Evolutionary conservation across 2,797 vertebrate species (phyloP).

Genomic region (Setipinna tenuifilis): DNA sequence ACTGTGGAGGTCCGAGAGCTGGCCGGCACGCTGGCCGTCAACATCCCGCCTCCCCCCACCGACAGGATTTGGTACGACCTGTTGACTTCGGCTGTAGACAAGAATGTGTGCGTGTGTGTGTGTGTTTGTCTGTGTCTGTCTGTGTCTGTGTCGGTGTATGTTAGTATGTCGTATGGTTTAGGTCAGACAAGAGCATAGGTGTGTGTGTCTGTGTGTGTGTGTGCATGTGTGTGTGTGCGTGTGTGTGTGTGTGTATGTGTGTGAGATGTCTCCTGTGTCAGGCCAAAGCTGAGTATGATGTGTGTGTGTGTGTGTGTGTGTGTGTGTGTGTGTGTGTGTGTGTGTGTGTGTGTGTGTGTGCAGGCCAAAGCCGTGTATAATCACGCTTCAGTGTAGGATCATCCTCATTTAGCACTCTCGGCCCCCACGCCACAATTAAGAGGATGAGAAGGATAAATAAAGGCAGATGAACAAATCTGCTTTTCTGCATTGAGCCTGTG

Average conservation of each 20-base stretch:
- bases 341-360: too few species aligned
- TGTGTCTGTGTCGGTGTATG: too few species aligned
- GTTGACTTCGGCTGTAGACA: not conserved
- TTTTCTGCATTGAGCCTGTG: not conserved
- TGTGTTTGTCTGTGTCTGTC: not conserved
- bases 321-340: too few species aligned
- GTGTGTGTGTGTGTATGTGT: not conserved
- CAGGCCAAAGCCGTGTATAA: not conserved
- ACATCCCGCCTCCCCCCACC: conserved; percentile 86
- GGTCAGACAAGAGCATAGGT: not conserved
- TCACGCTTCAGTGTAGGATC: conserved; percentile 13
- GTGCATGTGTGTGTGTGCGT: not conserved
- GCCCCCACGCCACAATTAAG: not conserved
- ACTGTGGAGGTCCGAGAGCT: conserved; percentile 87
- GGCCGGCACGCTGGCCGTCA: conserved; percentile 80
- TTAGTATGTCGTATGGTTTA: not conserved
- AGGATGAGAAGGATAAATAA: not conserved
- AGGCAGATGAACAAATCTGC: not conserved
- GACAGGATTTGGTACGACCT: conserved; percentile 86
- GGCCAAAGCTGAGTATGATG: not conserved
- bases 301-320: too few species aligned
- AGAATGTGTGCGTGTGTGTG: not conserved
- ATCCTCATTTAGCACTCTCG: not conserved
- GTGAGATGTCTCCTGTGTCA: not conserved
- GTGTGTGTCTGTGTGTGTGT: not conserved